phyloP scores from a whole-genome alignment of 1,140 invertebrate genomes.

The Aphelenchoides fujianensis region DNA sequence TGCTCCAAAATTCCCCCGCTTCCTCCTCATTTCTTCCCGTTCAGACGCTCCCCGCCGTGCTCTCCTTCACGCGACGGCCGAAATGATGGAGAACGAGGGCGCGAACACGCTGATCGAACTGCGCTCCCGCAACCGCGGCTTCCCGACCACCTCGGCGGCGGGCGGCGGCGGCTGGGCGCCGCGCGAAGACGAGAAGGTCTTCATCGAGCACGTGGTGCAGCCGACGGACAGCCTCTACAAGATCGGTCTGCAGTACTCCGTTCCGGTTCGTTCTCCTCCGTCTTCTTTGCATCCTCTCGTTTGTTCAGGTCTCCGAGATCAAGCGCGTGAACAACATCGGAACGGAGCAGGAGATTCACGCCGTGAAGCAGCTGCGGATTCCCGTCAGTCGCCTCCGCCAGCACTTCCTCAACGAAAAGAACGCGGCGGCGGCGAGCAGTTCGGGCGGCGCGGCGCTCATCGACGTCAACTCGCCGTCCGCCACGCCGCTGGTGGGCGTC shows the following conservation, averaged over 20 bases:
- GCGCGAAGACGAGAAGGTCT: background rate
- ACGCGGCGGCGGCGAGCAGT: background rate
- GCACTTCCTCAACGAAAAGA: conserved; percentile 16
- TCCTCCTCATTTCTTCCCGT: no score
- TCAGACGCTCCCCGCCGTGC: no score
- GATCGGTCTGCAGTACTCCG: conserved; percentile 17
- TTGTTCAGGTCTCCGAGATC: conserved; percentile 18
- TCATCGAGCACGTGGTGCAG: conserved; percentile 16
- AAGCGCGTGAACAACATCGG: conserved; percentile 16
- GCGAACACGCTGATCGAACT: conserved; percentile 2
- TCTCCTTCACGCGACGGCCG: no score
- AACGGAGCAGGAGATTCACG: conserved; percentile 16
- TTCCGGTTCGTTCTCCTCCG: conserved; percentile 21
- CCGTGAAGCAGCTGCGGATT: background rate
- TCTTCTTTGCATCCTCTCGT: background rate
- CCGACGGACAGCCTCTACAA: conserved; percentile 14
- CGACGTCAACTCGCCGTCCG: background rate
- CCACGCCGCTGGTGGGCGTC: background rate
- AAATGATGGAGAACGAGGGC: conserved; percentile 3
- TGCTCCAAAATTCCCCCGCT: no score
- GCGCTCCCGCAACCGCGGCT: background rate
- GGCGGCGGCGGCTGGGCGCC: background rate
- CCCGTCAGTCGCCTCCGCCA: conserved; percentile 11
- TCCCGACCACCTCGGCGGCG: conserved; percentile 6
- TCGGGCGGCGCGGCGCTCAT: background rate